Evolutionary conservation across 2,888 invertebrate species (phyloP), one percentile per base, ranked within the genome.

Genomic region (Agonum fuliginosum): DNA sequence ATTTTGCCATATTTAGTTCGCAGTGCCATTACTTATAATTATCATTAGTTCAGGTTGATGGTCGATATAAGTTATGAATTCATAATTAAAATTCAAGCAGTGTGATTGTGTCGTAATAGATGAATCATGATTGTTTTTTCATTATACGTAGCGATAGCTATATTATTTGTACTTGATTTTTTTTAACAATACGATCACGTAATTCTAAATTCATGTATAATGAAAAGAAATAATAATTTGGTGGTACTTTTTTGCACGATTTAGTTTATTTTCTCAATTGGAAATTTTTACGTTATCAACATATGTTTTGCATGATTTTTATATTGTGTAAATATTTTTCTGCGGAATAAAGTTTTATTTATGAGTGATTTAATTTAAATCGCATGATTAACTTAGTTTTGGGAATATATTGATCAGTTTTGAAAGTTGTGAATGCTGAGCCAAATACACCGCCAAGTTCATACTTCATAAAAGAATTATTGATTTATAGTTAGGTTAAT

Each of bases 391-490:
- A 67, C 19, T 20, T 41, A 67, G n/a, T 22, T 67, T 67, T 5
- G 19, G 43, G 20, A 41, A 67, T 14, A 24, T 58, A 43, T 41
- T 41, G 20, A 37, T 67, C 41, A 67, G 20, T 62, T 62, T 62
- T 62, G 30, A 14, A 8, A 62, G 19, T 14, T 58, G 12, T 58
- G 46, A 41, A 46, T 51, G 51, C 22, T n/a, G n/a, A 58, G 58
- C 12, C 20, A 51, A 48, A 27, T 58, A 4, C 58, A 58, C 30
- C 30, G 58, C 10, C 17, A 62, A 30, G 58, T 62, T 62, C 58
- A 62, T 62, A 62, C 58, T 62, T 62, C 58, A 51, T 51, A 51
- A 30, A 30, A 30, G 30, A 30, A 30, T 62, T 62, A 62, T 62
- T 62, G 58, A 62, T 62, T 14, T 62, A 10, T 30, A 62, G 8